These are phyloP conservation scores for Strigamia crassipes DNA, from an alignment of 2,888 invertebrate species.

Conservation along the genomic window DNA sequence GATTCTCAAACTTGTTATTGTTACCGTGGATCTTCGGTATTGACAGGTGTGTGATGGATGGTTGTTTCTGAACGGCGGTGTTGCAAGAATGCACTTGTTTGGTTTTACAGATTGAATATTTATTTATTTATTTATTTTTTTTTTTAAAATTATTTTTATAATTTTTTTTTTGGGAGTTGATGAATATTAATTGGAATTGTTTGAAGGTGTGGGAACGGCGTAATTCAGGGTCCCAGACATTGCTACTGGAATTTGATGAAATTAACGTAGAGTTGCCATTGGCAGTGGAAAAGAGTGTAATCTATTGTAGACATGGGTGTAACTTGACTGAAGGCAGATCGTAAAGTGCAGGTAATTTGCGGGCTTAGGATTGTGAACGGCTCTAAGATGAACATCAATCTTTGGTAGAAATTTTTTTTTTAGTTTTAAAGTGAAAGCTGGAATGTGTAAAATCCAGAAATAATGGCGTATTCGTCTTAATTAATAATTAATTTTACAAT, in stretches of 20 bases:
- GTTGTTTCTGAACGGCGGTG: too few species aligned
- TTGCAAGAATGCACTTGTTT: too few species aligned
- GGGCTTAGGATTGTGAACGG: neutral
- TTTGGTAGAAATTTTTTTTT: neutral
- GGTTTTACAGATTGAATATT: too few species aligned
- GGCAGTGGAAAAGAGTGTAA: neutral
- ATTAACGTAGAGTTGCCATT: slow-evolving; percentile 1
- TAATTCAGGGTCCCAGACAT: neutral
- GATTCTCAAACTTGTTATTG: neutral
- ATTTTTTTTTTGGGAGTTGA: neutral
- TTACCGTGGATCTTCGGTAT: too few species aligned
- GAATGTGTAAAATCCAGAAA: too few species aligned
- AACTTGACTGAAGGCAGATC: neutral
- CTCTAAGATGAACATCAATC: neutral
- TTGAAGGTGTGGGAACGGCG: neutral
- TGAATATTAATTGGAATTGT: neutral
- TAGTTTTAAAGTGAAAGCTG: too few species aligned
- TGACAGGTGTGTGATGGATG: too few species aligned
- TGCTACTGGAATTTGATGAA: neutral
- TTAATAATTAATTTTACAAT: too few species aligned
- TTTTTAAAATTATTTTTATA: neutral
- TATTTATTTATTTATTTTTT: neutral
- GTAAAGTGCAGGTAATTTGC: neutral
- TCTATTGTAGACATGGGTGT: slow-evolving; percentile 2
- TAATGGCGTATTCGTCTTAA: too few species aligned